phyloP scores from a whole-genome alignment of 2,113 vertebrate species.

The Ginglymostoma cirratum region DNA sequence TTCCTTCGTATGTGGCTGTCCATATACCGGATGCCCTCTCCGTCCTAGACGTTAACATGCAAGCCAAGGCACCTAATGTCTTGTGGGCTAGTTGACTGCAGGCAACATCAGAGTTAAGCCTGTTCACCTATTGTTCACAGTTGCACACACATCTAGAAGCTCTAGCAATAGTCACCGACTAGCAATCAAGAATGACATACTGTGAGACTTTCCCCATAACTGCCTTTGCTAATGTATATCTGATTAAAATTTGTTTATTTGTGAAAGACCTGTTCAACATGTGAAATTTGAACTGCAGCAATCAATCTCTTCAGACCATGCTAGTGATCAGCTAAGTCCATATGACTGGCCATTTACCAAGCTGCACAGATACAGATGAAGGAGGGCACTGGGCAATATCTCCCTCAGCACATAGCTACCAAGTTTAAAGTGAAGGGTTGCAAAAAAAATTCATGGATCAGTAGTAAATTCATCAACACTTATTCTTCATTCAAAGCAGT shows the following conservation, averaged over 20 bases:
- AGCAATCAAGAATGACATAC: neutral
- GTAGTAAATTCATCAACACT: constrained; percentile 27
- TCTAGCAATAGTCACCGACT: neutral
- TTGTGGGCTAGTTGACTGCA: neutral
- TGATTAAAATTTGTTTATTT: neutral
- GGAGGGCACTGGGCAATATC: neutral
- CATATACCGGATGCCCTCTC: neutral
- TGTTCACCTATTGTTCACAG: neutral
- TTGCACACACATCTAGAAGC: neutral
- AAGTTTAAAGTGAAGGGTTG: neutral
- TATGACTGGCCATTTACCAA: neutral
- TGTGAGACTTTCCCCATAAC: neutral
- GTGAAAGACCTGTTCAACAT: neutral
- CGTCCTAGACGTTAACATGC: neutral
- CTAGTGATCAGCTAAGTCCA: neutral
- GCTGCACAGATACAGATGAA: neutral
- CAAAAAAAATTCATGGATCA: constrained; percentile 14
- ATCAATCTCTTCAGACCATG: neutral
- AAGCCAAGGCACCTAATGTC: neutral
- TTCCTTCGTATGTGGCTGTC: neutral
- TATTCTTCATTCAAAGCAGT: constrained; percentile 28
- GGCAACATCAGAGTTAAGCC: neutral
- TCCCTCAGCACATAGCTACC: neutral
- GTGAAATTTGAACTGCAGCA: neutral
- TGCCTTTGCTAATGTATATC: neutral